These are phyloP conservation scores for Neoascia interrupta DNA, from an alignment of 2,888 invertebrate species.

Conservation along the genomic window DNA sequence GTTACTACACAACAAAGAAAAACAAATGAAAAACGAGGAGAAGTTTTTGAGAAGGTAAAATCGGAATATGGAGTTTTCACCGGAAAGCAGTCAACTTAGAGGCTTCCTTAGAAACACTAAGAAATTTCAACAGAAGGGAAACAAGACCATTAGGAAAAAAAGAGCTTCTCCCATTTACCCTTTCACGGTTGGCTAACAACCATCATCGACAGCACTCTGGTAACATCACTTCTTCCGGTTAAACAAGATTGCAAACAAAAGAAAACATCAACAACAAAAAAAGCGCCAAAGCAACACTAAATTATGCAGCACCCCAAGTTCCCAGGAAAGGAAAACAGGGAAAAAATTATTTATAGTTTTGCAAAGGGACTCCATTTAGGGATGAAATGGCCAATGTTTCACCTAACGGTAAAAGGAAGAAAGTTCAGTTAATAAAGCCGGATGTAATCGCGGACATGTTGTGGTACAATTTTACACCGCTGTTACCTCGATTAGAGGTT, in stretches of 20 bases:
- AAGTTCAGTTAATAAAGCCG: slow-evolving; percentile 41
- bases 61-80: slow-evolving; percentile 27
- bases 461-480: slow-evolving; percentile 69
- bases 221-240: slow-evolving; percentile 49
- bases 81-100: slow-evolving; percentile 25
- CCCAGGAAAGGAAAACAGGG: not conserved
- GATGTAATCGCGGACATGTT: slow-evolving; percentile 69
- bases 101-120: slow-evolving; percentile 33
- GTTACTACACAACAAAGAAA: not conserved
- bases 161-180: slow-evolving; percentile 22
- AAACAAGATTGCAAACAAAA: no score
- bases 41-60: not conserved
- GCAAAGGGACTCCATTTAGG: slow-evolving; percentile 4
- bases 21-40: not conserved
- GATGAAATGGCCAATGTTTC: not conserved
- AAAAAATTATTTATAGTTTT: slow-evolving; percentile 21
- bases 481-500: slow-evolving; percentile 71
- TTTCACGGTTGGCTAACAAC: slow-evolving; percentile 33
- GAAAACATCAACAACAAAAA: slow-evolving; percentile 25
- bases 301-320: not conserved
- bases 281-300: not conserved
- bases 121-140: not conserved
- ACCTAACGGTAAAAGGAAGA: not conserved
- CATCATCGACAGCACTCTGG: not conserved
- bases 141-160: slow-evolving; percentile 6